These are phyloP conservation scores for Calephelis perditalis DNA, from an alignment of 2,888 invertebrate species.

Conservation along the genomic window DNA sequence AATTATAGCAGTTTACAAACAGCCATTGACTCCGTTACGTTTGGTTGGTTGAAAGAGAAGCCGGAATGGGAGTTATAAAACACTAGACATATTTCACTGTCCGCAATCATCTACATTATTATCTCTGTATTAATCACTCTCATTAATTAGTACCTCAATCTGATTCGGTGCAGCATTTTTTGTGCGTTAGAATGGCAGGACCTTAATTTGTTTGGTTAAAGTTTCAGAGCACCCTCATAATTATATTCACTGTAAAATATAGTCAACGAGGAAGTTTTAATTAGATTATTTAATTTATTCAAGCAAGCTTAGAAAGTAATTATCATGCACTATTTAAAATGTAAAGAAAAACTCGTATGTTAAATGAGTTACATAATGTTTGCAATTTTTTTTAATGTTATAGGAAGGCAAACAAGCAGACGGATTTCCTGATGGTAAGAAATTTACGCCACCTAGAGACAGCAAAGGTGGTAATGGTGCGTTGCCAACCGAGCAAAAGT, in stretches of 20 bases:
- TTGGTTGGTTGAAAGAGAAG: not conserved
- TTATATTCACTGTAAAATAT: not conserved
- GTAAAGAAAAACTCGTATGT: too few species aligned
- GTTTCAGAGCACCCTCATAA: not conserved
- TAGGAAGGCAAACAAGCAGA: too few species aligned
- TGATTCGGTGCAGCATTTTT: not conserved
- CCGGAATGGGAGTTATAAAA: not conserved
- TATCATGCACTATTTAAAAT: too few species aligned
- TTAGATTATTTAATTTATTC: too few species aligned
- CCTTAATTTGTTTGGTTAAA: not conserved
- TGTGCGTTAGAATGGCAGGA: constrained; percentile 12
- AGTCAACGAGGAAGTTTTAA: not conserved
- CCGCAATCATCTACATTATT: constrained; percentile 5
- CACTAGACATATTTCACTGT: constrained; percentile 1
- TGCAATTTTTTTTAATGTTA: too few species aligned
- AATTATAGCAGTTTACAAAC: constrained; percentile 4
- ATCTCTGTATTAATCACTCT: constrained; percentile 13
- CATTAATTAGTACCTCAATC: constrained; percentile 14
- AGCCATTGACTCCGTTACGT: not conserved
- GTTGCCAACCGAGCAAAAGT: too few species aligned
- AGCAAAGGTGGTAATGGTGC: too few species aligned
- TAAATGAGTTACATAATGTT: too few species aligned
- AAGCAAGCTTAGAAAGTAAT: too few species aligned
- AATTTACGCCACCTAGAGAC: too few species aligned
- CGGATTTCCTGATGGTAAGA: too few species aligned